Evolutionary conservation across 2,888 invertebrate genomes (phyloP).

Genomic region (Gastracanthus pulcherrimus): DNA sequence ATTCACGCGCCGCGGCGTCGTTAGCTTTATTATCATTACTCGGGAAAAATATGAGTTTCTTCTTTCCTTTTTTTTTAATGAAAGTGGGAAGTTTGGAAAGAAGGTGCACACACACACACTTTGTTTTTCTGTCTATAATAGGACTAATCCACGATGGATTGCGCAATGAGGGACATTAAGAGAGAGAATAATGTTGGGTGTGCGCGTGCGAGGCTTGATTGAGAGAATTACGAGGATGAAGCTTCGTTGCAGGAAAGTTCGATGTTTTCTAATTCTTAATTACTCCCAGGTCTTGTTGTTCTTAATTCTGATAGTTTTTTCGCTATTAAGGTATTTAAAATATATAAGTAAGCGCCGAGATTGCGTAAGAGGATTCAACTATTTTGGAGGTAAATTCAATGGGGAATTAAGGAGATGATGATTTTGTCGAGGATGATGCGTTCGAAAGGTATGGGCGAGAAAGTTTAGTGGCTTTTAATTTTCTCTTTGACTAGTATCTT

Average conservation of each 20-base stretch:
- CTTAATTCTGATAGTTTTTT: neutral
- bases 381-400: neutral
- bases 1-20: neutral
- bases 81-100: neutral
- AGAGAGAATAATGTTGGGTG: neutral
- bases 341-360: neutral
- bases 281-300: neutral
- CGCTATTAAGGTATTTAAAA: neutral
- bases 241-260: neutral
- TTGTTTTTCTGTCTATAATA: neutral
- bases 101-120: neutral
- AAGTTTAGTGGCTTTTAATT: conserved; percentile 30
- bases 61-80: neutral
- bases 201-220: no score
- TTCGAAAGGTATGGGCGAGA: neutral
- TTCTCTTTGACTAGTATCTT: neutral
- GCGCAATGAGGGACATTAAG: neutral
- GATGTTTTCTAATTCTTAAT: conserved; percentile 6
- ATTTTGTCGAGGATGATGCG: neutral
- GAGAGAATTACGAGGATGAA: conserved; percentile 8
- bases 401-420: neutral
- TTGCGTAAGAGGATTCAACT: neutral
- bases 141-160: neutral
- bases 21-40: neutral
- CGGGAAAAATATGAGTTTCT: neutral